A percentile compares a stretch with the other conserved stretches of the same genome.
Evolutionary conservation across 2,888 invertebrate species (phyloP).

Genomic region (Graphium colonna): DNA sequence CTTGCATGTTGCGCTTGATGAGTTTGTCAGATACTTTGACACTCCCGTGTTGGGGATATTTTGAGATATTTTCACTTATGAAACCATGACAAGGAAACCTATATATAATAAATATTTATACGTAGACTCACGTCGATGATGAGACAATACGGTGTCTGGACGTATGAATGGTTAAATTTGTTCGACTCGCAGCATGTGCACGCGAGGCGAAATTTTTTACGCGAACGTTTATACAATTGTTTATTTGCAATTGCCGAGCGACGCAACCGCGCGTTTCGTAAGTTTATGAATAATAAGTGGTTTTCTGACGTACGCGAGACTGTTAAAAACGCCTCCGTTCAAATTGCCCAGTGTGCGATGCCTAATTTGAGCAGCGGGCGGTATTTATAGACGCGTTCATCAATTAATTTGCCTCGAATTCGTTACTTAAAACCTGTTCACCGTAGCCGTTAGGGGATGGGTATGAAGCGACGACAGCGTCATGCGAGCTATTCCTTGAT

Average conservation of each 20-base stretch:
- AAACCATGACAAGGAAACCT: no score
- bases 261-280: conserved; percentile 23
- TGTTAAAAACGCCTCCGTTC: conserved; percentile 4
- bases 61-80: no score
- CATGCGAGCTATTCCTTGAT: no score
- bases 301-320: conserved; percentile 28
- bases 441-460: not conserved
- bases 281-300: conserved; percentile 33
- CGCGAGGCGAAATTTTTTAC: conserved; percentile 19
- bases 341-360: not conserved
- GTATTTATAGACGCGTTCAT: not conserved
- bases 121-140: no score
- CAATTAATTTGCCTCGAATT: conserved; percentile 3
- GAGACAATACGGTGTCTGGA: not conserved
- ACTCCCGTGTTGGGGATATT: no score
- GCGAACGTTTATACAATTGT: conserved; percentile 35
- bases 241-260: conserved; percentile 37
- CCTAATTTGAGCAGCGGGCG: conserved; percentile 8
- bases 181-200: not conserved
- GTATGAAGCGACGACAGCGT: no score
- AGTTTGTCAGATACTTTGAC: no score
- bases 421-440: not conserved
- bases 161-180: not conserved
- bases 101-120: no score
- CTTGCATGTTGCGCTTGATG: no score